Evolutionary conservation across 2,113 vertebrate genomes (phyloP).

Genomic region (Oreochromis niloticus): DNA sequence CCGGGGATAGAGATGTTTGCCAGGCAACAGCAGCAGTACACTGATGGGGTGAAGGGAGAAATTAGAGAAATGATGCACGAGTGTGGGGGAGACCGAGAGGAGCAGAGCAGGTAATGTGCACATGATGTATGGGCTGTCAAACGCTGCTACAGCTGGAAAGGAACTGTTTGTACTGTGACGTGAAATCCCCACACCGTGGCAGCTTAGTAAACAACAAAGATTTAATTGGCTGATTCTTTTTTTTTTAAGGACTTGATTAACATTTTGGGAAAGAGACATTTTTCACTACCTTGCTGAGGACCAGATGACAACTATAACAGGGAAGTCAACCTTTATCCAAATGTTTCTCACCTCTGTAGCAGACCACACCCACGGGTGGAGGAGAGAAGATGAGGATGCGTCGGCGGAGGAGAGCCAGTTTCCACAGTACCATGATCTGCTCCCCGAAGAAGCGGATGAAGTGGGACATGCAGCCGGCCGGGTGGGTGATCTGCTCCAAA

Average conservation of each 20-base stretch:
- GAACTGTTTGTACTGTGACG: background rate
- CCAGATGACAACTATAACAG: background rate
- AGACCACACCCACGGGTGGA: conserved; percentile 90
- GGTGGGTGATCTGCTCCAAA: conserved; percentile 86
- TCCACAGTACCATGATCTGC: conserved; percentile 94
- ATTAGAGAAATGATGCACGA: background rate
- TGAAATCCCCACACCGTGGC: background rate
- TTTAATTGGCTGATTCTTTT: background rate
- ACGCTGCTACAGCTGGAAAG: background rate
- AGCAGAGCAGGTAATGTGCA: background rate
- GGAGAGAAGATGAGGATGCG: conserved; percentile 95
- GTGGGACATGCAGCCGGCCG: conserved; percentile 96
- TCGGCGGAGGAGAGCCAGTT: conserved; percentile 88
- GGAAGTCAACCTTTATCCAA: background rate
- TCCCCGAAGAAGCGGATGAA: conserved; percentile 96
- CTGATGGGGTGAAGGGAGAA: conserved; percentile 48
- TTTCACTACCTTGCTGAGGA: background rate
- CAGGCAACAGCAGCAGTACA: conserved; percentile 95
- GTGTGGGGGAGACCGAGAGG: background rate
- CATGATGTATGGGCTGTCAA: background rate
- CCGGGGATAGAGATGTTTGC: conserved; percentile 90
- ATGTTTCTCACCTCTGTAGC: conserved; percentile 83
- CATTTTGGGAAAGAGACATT: fast-evolving
- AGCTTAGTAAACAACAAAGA: background rate
- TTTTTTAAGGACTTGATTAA: background rate